Base-by-base conservation (phyloP, 2,797 vertebrate species). In the Percopsis omiscomaycus region DNA sequence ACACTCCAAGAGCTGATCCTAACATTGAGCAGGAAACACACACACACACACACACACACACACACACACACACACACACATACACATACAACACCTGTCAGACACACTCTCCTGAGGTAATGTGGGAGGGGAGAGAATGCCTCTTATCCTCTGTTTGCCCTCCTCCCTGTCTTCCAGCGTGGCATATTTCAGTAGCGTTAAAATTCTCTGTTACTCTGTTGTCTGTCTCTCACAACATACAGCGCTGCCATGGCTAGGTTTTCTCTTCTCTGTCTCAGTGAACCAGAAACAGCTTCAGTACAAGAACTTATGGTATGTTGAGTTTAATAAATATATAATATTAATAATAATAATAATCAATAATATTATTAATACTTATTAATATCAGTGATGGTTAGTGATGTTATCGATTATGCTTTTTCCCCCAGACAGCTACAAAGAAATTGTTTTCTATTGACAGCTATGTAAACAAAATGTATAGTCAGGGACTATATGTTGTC, bases 121-220 rank as follows among this genome's bases (percentile, higher is more conserved):
- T 81, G 84, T 71, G 83, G 86, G 88, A 81, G 85, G 86, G 85
- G 55, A 70, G 56, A 73, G 64, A 74, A 86, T 88, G 86, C 83
- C 83, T 81, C 71, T 55, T 59, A 50, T 71, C 59, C 6, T 51
- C 59, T 55, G 61, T 56, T 66, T 49, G 66, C 65, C 68, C 57
- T 59, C 66, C 84, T 67, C 83, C 85, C 88, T 80, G 82, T 77
- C 80, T 80, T 56, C 54, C 80, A 60, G 51, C 16, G 1, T 65
- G 74, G 81, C 61, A 61, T 62, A 45, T 77, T 60, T 75, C 52
- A 65, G 64, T 65, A 30, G 66, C 70, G 45, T 59, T 79, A 56
- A 64, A 71, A 15, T 69, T 62, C 52, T 55, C 58, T 61, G 14
- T 55, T 28, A 71, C 49, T 70, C 66, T 52, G 4, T 61, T 13